Evolutionary conservation across 2,888 invertebrate genomes (phyloP).

Genomic region (Hirtodrosophila alboralis): DNA sequence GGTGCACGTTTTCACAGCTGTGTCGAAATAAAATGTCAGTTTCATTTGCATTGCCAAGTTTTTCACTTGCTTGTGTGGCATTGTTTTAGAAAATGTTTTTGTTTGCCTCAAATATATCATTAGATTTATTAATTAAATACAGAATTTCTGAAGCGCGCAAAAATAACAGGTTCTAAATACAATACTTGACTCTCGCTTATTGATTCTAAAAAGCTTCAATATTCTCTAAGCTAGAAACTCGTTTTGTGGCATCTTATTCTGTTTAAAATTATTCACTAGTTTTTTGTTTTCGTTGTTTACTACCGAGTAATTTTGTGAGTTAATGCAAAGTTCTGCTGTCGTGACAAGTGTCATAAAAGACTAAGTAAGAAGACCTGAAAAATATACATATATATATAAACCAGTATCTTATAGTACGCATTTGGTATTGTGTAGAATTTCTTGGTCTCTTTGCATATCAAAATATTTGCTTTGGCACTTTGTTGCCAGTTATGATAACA

Average conservation of each 20-base stretch:
- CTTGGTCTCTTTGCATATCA: slow-evolving; percentile 33
- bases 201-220: slow-evolving; percentile 14
- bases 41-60: slow-evolving; percentile 50
- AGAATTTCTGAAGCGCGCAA: slow-evolving; percentile 65
- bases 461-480: slow-evolving; percentile 18
- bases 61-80: slow-evolving; percentile 15
- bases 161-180: slow-evolving; percentile 63
- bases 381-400: slow-evolving; percentile 26
- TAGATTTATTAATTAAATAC: slow-evolving; percentile 59
- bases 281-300: slow-evolving; percentile 52
- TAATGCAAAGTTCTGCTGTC: slow-evolving; percentile 62
- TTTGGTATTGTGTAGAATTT: slow-evolving; percentile 37
- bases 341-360: slow-evolving; percentile 64
- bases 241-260: slow-evolving; percentile 44
- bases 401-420: slow-evolving; percentile 47
- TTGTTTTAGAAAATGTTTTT: slow-evolving; percentile 17
- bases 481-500: not conserved
- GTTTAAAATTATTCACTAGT: slow-evolving; percentile 53
- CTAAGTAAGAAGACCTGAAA: slow-evolving; percentile 15
- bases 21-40: slow-evolving; percentile 20
- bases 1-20: slow-evolving; percentile 30
- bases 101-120: slow-evolving; percentile 21
- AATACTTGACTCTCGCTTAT: not conserved
- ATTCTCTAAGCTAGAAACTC: slow-evolving; percentile 34
- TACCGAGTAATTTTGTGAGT: slow-evolving; percentile 57